Percentiles rank a stretch among this genome's conserved stretches.
phyloP scores from a whole-genome alignment of 2,113 vertebrate species.

The Plecotus auritus region DNA sequence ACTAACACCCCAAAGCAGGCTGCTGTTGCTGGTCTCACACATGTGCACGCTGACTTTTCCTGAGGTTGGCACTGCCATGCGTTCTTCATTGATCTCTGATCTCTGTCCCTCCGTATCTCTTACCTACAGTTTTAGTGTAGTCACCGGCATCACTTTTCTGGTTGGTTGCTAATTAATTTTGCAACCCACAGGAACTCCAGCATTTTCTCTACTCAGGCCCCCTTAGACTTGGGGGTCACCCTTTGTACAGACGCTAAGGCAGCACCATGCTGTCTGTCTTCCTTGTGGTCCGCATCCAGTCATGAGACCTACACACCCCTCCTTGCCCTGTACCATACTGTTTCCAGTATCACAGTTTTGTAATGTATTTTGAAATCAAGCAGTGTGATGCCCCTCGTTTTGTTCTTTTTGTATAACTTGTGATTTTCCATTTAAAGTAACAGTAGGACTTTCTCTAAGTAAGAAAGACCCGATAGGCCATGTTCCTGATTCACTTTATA shows the following conservation, averaged over 20 bases:
- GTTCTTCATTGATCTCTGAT: neutral
- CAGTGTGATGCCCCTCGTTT: neutral
- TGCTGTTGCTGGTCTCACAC: too few species aligned
- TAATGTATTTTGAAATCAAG: neutral
- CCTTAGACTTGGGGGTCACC: fast-evolving
- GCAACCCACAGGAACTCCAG: neutral
- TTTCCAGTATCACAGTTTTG: neutral
- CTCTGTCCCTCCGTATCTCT: neutral
- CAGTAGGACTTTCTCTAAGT: neutral
- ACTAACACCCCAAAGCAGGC: neutral
- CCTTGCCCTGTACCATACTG: too few species aligned
- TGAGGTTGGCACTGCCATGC: too few species aligned
- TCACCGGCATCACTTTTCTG: neutral
- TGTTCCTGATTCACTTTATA: neutral
- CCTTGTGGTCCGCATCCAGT: neutral
- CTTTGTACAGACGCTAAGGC: neutral
- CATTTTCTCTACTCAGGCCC: neutral
- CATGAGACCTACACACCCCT: neutral
- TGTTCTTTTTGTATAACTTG: neutral
- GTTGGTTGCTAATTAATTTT: neutral
- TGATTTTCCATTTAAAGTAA: neutral
- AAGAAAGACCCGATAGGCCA: neutral
- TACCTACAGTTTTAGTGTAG: neutral
- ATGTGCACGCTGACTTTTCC: neutral
- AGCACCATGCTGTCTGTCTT: neutral